Evolutionary conservation across 2,888 invertebrate genomes (phyloP).

Genomic region (Mantis religiosa): DNA sequence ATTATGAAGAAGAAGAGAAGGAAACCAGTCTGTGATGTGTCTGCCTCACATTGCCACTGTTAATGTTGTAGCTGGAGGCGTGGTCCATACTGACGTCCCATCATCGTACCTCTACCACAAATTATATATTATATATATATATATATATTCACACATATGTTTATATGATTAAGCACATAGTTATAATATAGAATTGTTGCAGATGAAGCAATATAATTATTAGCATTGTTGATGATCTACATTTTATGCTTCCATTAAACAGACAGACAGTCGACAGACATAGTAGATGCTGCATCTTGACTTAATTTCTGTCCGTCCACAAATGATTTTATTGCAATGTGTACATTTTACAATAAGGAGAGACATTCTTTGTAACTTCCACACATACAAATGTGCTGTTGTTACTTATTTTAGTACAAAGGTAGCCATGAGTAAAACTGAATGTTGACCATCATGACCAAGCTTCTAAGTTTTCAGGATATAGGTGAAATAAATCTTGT

Average conservation of each 20-base stretch:
- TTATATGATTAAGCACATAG: slow-evolving; percentile 22
- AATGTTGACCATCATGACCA: background rate
- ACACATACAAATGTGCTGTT: background rate
- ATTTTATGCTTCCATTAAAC: slow-evolving; percentile 23
- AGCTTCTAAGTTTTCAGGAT: background rate
- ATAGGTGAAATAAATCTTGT: slow-evolving; percentile 16
- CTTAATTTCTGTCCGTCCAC: background rate
- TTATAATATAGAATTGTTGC: slow-evolving; percentile 28
- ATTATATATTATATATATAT: background rate
- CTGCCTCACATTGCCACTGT: background rate
- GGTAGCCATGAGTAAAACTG: background rate
- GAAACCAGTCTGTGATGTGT: background rate
- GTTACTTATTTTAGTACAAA: slow-evolving; percentile 8
- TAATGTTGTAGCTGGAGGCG: background rate
- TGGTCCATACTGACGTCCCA: background rate
- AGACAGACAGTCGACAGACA: background rate
- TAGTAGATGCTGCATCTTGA: background rate
- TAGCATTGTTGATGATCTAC: slow-evolving; percentile 24
- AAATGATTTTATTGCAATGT: background rate
- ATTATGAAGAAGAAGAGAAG: background rate
- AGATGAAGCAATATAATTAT: slow-evolving; percentile 28
- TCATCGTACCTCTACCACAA: background rate
- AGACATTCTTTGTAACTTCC: background rate
- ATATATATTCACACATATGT: slow-evolving; percentile 2
- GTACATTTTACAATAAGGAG: background rate